phyloP scores from a whole-genome alignment of 1,140 invertebrate species.

The Plectus sambesii region DNA sequence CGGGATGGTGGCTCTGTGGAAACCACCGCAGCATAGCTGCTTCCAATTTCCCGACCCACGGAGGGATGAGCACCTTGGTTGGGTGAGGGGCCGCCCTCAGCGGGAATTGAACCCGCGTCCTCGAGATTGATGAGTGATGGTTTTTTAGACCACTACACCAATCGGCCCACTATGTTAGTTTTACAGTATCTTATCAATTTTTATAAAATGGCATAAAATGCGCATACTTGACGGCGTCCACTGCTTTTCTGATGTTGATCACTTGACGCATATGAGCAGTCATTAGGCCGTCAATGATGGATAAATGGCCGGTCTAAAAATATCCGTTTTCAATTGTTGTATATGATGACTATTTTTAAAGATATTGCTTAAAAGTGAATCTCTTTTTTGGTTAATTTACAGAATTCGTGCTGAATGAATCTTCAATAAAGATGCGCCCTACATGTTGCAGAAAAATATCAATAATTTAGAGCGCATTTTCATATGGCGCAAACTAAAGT shows the following conservation, averaged over 20 bases:
- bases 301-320: conserved; percentile 78
- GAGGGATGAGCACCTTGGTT: conserved; percentile 11
- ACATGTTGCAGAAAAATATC: no score
- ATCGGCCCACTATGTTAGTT: no score
- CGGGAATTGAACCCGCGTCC: background rate
- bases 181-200: no score
- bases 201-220: no score
- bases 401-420: no score
- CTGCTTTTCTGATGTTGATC: conserved; percentile 71
- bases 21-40: no score
- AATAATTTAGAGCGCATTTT: no score
- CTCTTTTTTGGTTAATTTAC: no score
- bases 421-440: no score
- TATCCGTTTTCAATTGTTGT: conserved; percentile 15
- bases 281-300: conserved; percentile 94
- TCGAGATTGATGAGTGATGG: background rate
- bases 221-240: conserved; percentile 61
- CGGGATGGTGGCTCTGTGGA: no score
- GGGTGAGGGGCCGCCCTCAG: background rate
- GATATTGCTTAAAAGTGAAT: conserved; percentile 3
- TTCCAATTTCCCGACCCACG: background rate
- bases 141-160: no score
- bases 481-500: no score
- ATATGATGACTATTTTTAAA: conserved; percentile 3
- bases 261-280: conserved; percentile 82